Percentiles rank a stretch among this genome's conserved stretches.
phyloP scores from a whole-genome alignment of 1,140 invertebrate species.

The Phymorhynchus buccinoides region DNA sequence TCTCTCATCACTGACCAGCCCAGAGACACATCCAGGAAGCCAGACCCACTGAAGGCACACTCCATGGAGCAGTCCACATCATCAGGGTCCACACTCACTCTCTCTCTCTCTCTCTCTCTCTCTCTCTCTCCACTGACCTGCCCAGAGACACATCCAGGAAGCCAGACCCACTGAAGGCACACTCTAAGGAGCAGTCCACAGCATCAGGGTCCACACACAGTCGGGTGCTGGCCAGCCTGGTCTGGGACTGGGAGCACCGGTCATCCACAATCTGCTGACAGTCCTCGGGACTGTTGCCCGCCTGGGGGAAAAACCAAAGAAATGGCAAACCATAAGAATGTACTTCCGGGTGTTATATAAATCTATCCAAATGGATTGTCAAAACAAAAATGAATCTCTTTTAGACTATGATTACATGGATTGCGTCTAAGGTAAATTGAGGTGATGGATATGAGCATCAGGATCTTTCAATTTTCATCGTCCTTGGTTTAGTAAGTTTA shows the following conservation, averaged over 20 bases:
- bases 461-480: no score
- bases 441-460: no score
- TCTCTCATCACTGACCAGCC: constrained; percentile 59
- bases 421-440: no score
- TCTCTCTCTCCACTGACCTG: constrained; percentile 51
- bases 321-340: no score
- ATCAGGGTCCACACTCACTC: constrained; percentile 52
- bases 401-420: no score
- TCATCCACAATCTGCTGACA: constrained; percentile 66
- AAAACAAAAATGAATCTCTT: no score
- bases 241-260: constrained; percentile 58
- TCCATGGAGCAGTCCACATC: constrained; percentile 52
- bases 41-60: constrained; percentile 47
- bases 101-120: no score
- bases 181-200: constrained; percentile 54
- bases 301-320: no score
- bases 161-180: constrained; percentile 46
- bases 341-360: no score
- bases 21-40: constrained; percentile 48
- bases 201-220: constrained; percentile 52
- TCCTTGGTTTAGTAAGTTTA: no score
- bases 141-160: constrained; percentile 52
- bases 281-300: constrained; percentile 59
- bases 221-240: constrained; percentile 49
- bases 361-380: no score